Base-by-base conservation (phyloP, 2,888 invertebrate species). In the Trachelus troglodyta region DNA sequence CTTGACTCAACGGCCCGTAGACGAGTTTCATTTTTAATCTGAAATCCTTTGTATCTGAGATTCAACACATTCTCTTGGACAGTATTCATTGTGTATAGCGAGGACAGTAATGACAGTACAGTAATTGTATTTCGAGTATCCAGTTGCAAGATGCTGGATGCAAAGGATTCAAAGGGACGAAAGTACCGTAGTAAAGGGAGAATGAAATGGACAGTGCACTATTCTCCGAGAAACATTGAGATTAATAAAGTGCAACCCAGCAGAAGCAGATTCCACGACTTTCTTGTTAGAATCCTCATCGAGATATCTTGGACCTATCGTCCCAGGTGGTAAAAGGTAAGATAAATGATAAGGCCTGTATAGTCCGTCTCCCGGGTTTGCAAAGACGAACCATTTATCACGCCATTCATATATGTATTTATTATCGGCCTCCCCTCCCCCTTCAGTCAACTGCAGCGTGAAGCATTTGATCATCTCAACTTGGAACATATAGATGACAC, bases 341-440 rank as follows among this genome's bases (percentile, higher is more conserved):
- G 84, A 85, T 82, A 81, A 85, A 85, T 85, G 83, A 79, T 56
- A 69, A 77, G 73, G 80, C 73, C 75, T 74, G 40, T 68, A 68
- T 69, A 34, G 40, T 33, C 74, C 78, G 79, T 81, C 76, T 75
- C 69, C 68, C 71, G 79, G 75, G 77, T 75, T 75, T 77, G 77
- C 76, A 76, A 81, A 69, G 71, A 81, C 82, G 37, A 35, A 30
- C 81, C 82, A 85, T 87, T 87, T 84, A 85, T 87, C 87, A 86
- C 82, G 76, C 73, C 79, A 77, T 84, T 83, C 82, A 84, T 84
- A 74, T 74, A 84, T 84, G 35, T 74, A 87, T 84, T 87, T 86
- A 85, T 86, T 83, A 84, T 83, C 81, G 74, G 76, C 40, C 35
- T 40, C 76, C 74, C 79, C 73, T 69, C 77, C 71, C 75, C 76